Base-by-base conservation (phyloP, 2,888 invertebrate species). In the Philereme transversata region DNA sequence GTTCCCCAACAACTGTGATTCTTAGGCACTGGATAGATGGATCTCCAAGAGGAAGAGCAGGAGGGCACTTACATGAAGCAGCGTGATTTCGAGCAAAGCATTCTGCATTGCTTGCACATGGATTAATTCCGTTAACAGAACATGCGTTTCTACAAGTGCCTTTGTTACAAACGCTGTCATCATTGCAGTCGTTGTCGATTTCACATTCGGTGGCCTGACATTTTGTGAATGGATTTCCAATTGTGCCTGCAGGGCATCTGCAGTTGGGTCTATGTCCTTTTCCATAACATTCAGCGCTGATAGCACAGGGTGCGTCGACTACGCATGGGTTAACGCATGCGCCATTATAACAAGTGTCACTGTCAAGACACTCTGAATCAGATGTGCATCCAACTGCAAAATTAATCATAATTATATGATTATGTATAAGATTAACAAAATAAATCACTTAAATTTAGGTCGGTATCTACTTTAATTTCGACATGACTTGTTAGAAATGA, bases 231-330 rank as follows among this genome's bases (percentile, higher is more conserved):
- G 97, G 96, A 92, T 97, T 96, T 56, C 98, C 98, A 65, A 94
- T 93, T 67, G 95, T 95, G 40, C 97, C 97, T 0, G 93, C 78
- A 5, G 95, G 95, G 81, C 98, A 98, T 78, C 94, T 95, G 79
- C 98, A 98, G 52, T 95, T 94, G 0, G 97, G 95, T 60, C 96
- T 94, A 81, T 98, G 97, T 71, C 95, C 94, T 71, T 94, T 94
- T 5, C 97, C 97, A 76, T 94, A 96, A 81, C 98, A 98, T 84
- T 96, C 95, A 0, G 97, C 97, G 75, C 96, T 97, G 51, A 96
- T 93, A 5, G 97, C 96, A 79, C 98, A 98, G 5, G 96, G 96
- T 80, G 97, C 96, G 62, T 94, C 94, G 33, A 97, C 82, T 10
- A 96, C 89, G 77, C 97, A 97, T 34, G 97, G 97, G 78, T 95